These are phyloP conservation scores for Lamellibrachia columna DNA, from an alignment of 2,888 invertebrate species.

Conservation along the genomic window DNA sequence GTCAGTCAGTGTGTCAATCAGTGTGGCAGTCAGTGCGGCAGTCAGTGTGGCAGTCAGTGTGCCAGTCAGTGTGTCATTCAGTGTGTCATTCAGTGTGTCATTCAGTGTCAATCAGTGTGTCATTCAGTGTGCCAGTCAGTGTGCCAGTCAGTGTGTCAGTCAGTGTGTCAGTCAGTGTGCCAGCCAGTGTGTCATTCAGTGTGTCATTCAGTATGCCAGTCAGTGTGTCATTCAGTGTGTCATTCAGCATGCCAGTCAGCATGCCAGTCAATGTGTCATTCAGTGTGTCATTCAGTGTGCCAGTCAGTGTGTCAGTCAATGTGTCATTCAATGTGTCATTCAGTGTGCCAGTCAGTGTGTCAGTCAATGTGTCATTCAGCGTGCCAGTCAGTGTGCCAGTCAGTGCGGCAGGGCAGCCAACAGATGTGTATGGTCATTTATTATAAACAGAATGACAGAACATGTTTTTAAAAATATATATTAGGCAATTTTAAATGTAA, in stretches of 20 bases:
- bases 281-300: too few relatives aligned
- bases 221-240: too few relatives aligned
- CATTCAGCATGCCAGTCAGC: too few relatives aligned
- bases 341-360: too few relatives aligned
- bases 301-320: too few relatives aligned
- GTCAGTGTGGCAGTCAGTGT: neutral
- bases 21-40: neutral
- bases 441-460: too few relatives aligned
- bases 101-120: neutral
- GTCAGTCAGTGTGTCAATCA: neutral
- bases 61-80: neutral
- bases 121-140: neutral
- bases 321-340: too few relatives aligned
- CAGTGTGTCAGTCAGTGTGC: neutral
- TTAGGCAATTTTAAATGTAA: neutral
- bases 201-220: too few relatives aligned
- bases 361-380: too few relatives aligned
- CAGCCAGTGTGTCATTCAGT: too few relatives aligned
- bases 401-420: neutral
- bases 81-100: neutral
- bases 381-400: neutral
- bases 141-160: neutral
- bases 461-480: too few relatives aligned
- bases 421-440: too few relatives aligned
- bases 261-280: neutral